These are phyloP conservation scores for Syngnathus scovelli DNA, from an alignment of 2,113 vertebrate species.

Conservation along the genomic window DNA sequence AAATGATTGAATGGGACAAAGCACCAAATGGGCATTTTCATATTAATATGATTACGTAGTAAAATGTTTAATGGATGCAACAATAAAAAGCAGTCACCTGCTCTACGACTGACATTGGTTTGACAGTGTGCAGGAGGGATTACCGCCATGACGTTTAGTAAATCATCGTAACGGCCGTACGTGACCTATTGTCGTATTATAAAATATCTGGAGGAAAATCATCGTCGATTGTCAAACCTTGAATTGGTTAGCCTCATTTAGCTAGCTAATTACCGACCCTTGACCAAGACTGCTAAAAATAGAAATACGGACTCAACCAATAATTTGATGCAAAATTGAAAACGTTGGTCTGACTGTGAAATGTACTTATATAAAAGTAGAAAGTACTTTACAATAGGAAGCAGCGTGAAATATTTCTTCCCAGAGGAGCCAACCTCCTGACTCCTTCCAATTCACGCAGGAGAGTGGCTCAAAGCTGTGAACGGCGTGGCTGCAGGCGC, in stretches of 20 bases:
- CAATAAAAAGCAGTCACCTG: slow-evolving; percentile 4
- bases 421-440: slow-evolving; percentile 47
- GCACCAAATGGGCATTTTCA: neutral
- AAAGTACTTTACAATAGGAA: slow-evolving; percentile 4
- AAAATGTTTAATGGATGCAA: slow-evolving; percentile 3
- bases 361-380: too few relatives aligned
- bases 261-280: neutral
- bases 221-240: neutral
- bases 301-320: too few relatives aligned
- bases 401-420: slow-evolving; percentile 42
- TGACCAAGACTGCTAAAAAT: too few relatives aligned
- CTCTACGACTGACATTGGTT: neutral
- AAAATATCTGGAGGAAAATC: neutral
- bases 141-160: neutral
- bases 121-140: neutral
- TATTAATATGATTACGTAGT: neutral
- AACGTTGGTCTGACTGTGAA: too few relatives aligned
- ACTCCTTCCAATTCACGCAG: slow-evolving; percentile 33
- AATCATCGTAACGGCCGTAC: neutral
- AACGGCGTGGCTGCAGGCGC: slow-evolving; percentile 18
- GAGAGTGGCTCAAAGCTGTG: slow-evolving; percentile 30
- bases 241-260: neutral
- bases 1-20: neutral
- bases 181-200: neutral
- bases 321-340: too few relatives aligned